A percentile compares a stretch with the other conserved stretches of the same genome.
phyloP scores from a whole-genome alignment of 30 jellyfish, hydroid and myxozoan genomes.

The Chrysaora quinquecirrha region DNA sequence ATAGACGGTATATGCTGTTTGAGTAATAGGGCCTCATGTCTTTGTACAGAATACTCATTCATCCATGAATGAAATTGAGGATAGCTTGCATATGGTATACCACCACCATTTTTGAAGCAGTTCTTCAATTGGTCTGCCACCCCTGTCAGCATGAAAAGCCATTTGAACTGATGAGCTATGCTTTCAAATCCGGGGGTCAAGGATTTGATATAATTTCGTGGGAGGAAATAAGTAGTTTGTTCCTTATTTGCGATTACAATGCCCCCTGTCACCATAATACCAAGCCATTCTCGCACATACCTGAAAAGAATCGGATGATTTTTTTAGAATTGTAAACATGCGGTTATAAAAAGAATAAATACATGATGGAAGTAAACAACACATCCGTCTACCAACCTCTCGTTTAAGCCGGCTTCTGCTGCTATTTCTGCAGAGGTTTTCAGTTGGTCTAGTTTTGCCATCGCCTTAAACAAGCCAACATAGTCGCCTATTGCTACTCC shows the following conservation, averaged over 20 bases:
- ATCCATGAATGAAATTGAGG: conserved; percentile 61
- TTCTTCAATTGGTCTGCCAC: conserved; percentile 22
- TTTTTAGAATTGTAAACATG: too few species aligned
- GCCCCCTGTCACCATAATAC: conserved; percentile 64
- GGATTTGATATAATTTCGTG: conserved; percentile 1
- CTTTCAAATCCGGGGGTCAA: conserved; percentile 62
- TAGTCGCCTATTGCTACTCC: conserved; percentile 65
- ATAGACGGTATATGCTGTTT: conserved; percentile 49
- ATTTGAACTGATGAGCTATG: conserved; percentile 59
- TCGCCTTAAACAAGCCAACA: conserved; percentile 40
- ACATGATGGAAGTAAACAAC: too few species aligned
- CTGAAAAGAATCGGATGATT: conserved; percentile 22
- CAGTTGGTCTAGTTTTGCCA: conserved; percentile 30
- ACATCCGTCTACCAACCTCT: conserved; percentile 65
- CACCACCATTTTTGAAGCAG: conserved; percentile 52
- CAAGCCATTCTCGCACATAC: conserved; percentile 75
- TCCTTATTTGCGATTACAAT: conserved; percentile 30
- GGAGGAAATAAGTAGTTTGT: conserved; percentile 27
- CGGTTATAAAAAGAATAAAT: too few species aligned
- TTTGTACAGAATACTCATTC: conserved; percentile 58
- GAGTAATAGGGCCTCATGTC: conserved; percentile 43
- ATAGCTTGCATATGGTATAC: conserved; percentile 48
- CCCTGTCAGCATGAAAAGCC: conserved; percentile 51
- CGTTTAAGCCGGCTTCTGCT: conserved; percentile 28
- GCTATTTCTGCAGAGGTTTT: conserved; percentile 46